phyloP scores from a whole-genome alignment of 2,113 vertebrate genomes.

The Cercocebus atys region DNA sequence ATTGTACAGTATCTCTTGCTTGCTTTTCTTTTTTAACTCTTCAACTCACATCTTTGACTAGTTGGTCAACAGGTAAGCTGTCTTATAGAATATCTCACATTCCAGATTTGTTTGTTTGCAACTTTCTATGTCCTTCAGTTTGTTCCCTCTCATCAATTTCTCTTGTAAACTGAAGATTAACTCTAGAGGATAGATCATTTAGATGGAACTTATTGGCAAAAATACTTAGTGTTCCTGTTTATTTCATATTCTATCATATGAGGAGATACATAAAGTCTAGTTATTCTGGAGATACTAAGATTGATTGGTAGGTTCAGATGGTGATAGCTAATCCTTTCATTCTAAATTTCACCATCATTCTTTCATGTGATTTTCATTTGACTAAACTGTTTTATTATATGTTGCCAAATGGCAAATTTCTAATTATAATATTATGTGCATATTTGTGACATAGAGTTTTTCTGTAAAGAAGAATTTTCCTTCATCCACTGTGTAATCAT shows the following conservation, averaged over 20 bases:
- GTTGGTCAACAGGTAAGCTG: not conserved
- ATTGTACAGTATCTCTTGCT: not conserved
- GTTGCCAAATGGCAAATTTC: not conserved
- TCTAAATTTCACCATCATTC: not conserved
- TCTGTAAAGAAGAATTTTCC: not conserved
- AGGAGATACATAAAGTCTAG: not conserved
- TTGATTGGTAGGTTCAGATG: not conserved
- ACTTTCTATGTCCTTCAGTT: not conserved
- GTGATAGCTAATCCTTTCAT: not conserved
- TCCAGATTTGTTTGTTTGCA: not conserved
- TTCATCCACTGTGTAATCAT: not conserved
- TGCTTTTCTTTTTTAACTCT: not conserved
- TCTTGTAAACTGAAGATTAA: not conserved
- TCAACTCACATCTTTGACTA: not conserved
- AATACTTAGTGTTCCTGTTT: not conserved
- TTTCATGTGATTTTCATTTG: not conserved
- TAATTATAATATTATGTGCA: not conserved
- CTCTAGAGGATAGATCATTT: not conserved
- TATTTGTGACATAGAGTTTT: slow-evolving; percentile 26
- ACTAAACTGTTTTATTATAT: not conserved
- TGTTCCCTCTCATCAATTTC: not conserved
- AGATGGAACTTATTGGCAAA: not conserved
- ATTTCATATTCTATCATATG: not conserved
- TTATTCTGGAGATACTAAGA: not conserved
- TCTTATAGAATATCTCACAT: not conserved